Conservation (phyloP, 2,797 vertebrate species). For the Morus bassanus region DNA sequence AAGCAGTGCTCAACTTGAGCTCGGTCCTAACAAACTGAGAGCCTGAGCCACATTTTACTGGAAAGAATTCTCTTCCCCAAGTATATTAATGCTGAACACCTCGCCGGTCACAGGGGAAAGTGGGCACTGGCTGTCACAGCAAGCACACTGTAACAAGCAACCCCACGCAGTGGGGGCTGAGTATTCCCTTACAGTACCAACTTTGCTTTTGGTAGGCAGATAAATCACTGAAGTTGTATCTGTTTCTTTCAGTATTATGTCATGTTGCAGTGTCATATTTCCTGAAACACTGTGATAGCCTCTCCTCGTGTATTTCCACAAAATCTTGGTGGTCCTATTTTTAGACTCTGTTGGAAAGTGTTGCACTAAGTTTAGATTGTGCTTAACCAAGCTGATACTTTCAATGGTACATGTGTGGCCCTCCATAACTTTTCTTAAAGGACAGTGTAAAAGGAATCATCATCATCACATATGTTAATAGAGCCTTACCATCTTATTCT, state of each 20-base stretch:
- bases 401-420: background rate
- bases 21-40: background rate
- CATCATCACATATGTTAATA: background rate
- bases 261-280: background rate
- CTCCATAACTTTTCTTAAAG: background rate
- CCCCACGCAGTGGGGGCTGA: too few species aligned
- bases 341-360: background rate
- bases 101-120: background rate
- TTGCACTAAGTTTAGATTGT: slow-evolving; percentile 15
- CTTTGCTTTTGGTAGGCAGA: background rate
- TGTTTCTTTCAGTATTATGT: background rate
- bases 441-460: background rate
- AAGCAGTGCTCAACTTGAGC: background rate
- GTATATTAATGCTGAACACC: background rate
- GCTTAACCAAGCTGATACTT: background rate
- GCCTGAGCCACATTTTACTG: background rate
- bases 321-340: background rate
- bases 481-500: background rate
- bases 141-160: background rate
- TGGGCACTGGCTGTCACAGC: background rate
- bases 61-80: background rate
- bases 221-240: background rate
- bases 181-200: background rate
- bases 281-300: background rate
- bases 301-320: background rate